These are phyloP conservation scores for Tanypteryx hageni DNA, from an alignment of 2,888 invertebrate species.

Conservation along the genomic window DNA sequence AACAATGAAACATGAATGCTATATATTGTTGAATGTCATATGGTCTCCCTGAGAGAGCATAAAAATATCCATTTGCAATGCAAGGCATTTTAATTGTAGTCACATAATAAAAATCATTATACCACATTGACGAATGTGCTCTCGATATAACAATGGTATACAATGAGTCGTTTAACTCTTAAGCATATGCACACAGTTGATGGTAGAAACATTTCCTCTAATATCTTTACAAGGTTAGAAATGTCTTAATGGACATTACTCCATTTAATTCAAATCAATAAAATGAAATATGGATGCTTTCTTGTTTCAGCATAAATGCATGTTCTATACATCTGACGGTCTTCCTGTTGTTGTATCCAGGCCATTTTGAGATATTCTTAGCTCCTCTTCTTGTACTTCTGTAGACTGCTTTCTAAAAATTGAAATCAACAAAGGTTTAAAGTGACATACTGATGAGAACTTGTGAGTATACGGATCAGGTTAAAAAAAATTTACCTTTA, in stretches of 20 bases:
- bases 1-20: not conserved
- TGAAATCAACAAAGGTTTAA: not conserved
- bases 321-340: conserved; percentile 34
- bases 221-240: conserved; percentile 4
- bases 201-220: not conserved
- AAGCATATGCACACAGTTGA: conserved; percentile 23
- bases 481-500: not conserved
- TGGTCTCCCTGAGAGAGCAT: conserved; percentile 52
- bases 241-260: not conserved
- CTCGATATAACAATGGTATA: not conserved
- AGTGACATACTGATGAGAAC: no score
- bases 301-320: not conserved
- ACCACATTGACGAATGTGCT: conserved; percentile 13
- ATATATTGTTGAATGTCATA: not conserved
- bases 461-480: not conserved
- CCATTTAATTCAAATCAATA: not conserved
- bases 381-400: conserved; percentile 36
- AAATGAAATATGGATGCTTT: not conserved
- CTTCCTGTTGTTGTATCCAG: conserved; percentile 6
- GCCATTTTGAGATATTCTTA: conserved; percentile 42
- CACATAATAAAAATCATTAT: conserved; percentile 22
- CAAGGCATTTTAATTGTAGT: conserved; percentile 17
- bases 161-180: conserved; percentile 20
- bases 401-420: not conserved
- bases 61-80: not conserved